These are phyloP conservation scores for Pogonognathellus flavescens DNA, from an alignment of 1,140 invertebrate genomes.

Conservation along the genomic window DNA sequence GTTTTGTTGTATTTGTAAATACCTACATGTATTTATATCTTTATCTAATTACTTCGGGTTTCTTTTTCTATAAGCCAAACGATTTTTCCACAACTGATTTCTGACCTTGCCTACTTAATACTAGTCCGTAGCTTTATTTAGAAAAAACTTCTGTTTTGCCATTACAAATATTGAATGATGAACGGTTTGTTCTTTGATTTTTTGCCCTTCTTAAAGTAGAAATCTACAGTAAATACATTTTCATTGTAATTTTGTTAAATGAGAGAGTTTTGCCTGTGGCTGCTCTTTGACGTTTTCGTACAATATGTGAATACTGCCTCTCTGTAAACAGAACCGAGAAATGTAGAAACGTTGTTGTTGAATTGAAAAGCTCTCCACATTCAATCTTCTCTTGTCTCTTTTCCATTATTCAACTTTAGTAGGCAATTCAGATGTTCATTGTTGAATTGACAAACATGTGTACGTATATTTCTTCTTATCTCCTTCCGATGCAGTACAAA, in stretches of 20 bases:
- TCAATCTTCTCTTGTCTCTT: not conserved
- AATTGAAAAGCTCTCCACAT: not conserved
- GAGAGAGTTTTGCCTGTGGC: conserved; percentile 9
- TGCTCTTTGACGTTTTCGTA: not conserved
- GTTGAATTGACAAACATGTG: not conserved
- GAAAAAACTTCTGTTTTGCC: too few relatives aligned
- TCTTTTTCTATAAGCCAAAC: not conserved
- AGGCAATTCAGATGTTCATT: not conserved
- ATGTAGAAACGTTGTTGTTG: not conserved
- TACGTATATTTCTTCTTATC: not conserved
- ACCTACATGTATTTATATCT: too few relatives aligned
- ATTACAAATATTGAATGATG: too few relatives aligned
- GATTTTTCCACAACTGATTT: not conserved
- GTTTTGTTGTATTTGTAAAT: too few relatives aligned
- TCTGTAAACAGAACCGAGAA: not conserved
- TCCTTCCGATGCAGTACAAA: not conserved
- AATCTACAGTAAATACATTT: not conserved
- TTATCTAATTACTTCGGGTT: not conserved
- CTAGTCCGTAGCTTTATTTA: not conserved
- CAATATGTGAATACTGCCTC: not conserved
- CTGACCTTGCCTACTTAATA: not conserved
- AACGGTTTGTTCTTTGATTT: conserved; percentile 1
- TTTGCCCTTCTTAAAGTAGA: not conserved
- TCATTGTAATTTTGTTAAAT: conserved; percentile 8
- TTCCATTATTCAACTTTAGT: not conserved